A percentile compares a stretch with the other conserved stretches of the same genome.
Conservation (phyloP, 2,797 vertebrate genomes). For the Notolepis coatsorum region DNA sequence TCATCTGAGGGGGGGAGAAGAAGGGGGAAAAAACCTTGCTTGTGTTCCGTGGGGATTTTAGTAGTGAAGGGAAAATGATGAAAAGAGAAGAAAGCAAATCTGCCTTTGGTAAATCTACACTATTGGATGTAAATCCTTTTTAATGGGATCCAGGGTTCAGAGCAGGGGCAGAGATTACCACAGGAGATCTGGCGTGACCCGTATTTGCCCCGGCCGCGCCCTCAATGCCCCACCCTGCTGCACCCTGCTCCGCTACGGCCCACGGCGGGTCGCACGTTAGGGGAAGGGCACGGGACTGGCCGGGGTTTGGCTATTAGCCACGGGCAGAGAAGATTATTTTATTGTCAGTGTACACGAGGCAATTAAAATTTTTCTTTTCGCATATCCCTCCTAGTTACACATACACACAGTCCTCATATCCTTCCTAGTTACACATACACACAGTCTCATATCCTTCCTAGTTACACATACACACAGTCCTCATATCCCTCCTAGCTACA, state of each 20-base stretch:
- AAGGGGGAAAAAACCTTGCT: constrained; percentile 17
- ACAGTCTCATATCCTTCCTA: too few relatives aligned
- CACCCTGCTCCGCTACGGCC: constrained; percentile 3
- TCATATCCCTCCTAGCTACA: too few relatives aligned
- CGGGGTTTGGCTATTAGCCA: neutral
- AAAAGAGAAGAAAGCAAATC: constrained; percentile 75
- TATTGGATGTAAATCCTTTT: constrained; percentile 85
- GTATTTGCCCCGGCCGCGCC: constrained; percentile 65
- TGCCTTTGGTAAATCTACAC: constrained; percentile 79
- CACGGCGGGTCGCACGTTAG: neutral
- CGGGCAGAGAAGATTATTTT: neutral
- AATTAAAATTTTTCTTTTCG: too few relatives aligned
- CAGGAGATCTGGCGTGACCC: constrained; percentile 79
- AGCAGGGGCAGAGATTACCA: constrained; percentile 80
- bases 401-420: too few relatives aligned
- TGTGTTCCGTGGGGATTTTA: constrained; percentile 60
- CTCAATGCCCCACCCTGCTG: constrained; percentile 30
- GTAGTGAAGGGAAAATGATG: constrained; percentile 58
- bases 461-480: too few relatives aligned
- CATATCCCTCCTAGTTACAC: too few relatives aligned
- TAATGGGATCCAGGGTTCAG: constrained; percentile 87
- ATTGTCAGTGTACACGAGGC: too few relatives aligned
- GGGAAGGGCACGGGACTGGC: neutral
- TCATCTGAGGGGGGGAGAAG: neutral
- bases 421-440: too few relatives aligned